Base-by-base conservation (phyloP, 1,140 invertebrate genomes). In the Propsilocerus akamusi region DNA sequence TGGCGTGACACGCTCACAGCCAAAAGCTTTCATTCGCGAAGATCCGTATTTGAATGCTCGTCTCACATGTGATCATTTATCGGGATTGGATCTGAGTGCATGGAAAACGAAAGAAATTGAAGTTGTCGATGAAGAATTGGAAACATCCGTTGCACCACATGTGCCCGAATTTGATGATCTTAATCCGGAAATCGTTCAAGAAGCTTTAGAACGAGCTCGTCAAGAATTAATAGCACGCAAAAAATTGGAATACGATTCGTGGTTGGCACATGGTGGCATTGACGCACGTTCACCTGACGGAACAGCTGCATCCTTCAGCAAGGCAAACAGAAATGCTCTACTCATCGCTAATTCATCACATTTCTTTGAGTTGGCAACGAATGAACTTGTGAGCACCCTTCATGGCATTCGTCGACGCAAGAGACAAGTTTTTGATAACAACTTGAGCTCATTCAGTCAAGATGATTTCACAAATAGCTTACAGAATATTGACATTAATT, bases 21-120 rank as follows among this genome's bases (percentile, higher is more conserved):
- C 83, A 0, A 86, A 86, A 64, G 86, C 89, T 0, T 93, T 97
- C 58, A 74, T 93, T 7, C 76, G 83, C 47, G 80, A 86, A 55
- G 89, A 95, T 68, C 76, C 84, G 28, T 94, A 87, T 59, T 67
- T 94, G 72, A 93, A 92, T 59, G 81, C 81, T 6, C 74, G 75
- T 5, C 80, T 91, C 55, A 74, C 76, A 32, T 93, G 88, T 61
- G 72, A 76, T 4, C 80, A 83, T 59, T 76, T 83, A 57, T 67
- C 66, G 24, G 63, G 72, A 3, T 65, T 86, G 2, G 76, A 83
- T 52, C 56, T 86, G 2, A 54, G 55, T n/a, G 53, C 55, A 0
- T 58, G 57, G 37, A 52, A 57, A 11, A 32, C 52, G 1, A 12
- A 46, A 4, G 54, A 59, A 5, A 50, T 58, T 50, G 58, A 60